Conservation (phyloP, 2,797 vertebrate genomes). For the Dallia pectoralis region DNA sequence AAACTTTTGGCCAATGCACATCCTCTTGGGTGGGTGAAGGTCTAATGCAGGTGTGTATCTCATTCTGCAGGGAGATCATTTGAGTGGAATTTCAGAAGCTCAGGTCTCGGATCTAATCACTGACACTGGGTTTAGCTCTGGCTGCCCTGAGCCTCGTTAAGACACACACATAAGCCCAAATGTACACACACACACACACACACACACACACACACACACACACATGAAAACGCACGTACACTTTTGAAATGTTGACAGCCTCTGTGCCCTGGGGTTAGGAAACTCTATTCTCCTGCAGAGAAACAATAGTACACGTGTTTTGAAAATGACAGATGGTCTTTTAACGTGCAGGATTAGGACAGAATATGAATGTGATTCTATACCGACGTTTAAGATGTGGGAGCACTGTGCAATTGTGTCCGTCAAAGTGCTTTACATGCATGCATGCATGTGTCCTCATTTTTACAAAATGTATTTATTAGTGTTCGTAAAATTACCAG, state of each 20-base stretch:
- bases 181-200: not conserved
- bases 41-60: constrained; percentile 29
- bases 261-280: not conserved
- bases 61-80: not conserved
- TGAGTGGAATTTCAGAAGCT: constrained; percentile 44
- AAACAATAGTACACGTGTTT: not conserved
- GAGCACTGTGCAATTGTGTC: too few species aligned
- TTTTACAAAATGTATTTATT: too few species aligned
- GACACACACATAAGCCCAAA: not conserved
- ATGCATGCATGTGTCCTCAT: too few species aligned
- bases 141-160: not conserved
- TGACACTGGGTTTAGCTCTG: constrained; percentile 36
- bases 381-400: not conserved
- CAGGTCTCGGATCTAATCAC: constrained; percentile 41
- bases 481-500: too few species aligned
- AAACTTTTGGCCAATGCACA: constrained; percentile 54
- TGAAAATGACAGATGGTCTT: not conserved
- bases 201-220: constrained; percentile 2
- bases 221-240: constrained; percentile 2
- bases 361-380: not conserved
- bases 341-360: not conserved
- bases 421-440: too few species aligned
- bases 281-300: not conserved
- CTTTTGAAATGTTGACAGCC: not conserved
- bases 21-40: constrained; percentile 36